These are phyloP conservation scores for Pachycephala philippinensis DNA, from an alignment of 2,113 vertebrate species.

Conservation along the genomic window DNA sequence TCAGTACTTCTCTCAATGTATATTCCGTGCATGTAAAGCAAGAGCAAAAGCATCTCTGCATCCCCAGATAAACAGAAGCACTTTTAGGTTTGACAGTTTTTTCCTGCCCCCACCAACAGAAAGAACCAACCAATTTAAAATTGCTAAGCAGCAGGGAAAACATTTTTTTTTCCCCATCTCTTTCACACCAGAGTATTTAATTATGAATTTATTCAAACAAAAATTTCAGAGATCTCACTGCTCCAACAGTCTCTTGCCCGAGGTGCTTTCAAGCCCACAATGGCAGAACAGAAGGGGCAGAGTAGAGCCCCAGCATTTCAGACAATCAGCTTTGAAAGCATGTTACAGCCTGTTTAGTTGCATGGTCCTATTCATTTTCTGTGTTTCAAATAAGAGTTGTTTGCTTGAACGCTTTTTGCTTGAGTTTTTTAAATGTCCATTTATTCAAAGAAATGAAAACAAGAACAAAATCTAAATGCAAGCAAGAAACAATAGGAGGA, in stretches of 20 bases:
- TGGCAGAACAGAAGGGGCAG: conserved; percentile 13
- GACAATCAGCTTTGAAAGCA: not conserved
- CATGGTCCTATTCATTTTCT: not conserved
- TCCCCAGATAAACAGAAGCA: not conserved
- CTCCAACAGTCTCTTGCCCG: conserved; percentile 26
- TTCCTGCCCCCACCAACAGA: not conserved
- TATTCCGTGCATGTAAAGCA: conserved; percentile 18
- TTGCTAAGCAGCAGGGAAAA: conserved; percentile 34
- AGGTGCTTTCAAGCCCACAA: conserved; percentile 52
- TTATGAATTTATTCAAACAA: conserved; percentile 68
- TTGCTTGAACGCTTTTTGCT: not conserved
- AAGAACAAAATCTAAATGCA: not conserved
- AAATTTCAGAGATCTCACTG: conserved; percentile 49
- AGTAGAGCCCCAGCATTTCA: not conserved
- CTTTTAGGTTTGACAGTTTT: not conserved
- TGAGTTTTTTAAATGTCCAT: not conserved
- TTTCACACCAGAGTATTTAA: conserved; percentile 56
- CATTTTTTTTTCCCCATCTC: not conserved
- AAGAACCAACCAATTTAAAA: conserved; percentile 17
- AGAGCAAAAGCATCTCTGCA: not conserved
- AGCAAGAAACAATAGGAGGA: not conserved
- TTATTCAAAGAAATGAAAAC: not conserved
- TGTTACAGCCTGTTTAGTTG: not conserved
- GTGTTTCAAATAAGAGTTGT: not conserved
- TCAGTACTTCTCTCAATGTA: not conserved